Evolutionary conservation across 2,113 vertebrate genomes (phyloP).

Genomic region (Oncorhynchus keta): DNA sequence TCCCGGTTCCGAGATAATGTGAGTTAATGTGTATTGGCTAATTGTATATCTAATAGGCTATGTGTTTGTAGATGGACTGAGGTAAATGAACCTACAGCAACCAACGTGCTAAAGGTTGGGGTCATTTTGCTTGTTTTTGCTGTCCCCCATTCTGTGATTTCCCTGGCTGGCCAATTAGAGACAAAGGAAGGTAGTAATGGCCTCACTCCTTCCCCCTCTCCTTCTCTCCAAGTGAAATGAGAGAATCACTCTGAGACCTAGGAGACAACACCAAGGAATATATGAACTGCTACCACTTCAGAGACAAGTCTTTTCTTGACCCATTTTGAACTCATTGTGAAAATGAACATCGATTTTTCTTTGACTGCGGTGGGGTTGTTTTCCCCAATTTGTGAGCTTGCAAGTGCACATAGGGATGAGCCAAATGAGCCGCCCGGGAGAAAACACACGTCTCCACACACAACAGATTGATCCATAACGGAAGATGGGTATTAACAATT

Average conservation of each 20-base stretch:
- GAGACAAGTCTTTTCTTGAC: neutral
- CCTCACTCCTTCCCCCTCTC: conserved; percentile 50
- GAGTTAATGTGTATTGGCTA: too few relatives aligned
- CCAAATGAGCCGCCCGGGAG: neutral
- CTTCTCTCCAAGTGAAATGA: conserved; percentile 52
- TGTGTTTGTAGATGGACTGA: too few relatives aligned
- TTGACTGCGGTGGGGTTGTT: too few relatives aligned
- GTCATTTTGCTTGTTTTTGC: neutral
- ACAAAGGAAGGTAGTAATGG: conserved; percentile 64
- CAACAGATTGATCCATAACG: conserved; percentile 32
- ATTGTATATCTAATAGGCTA: too few relatives aligned
- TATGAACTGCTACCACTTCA: neutral
- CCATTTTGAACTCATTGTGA: neutral
- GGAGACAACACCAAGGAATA: neutral
- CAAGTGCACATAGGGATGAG: conserved; percentile 4
- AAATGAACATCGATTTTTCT: neutral
- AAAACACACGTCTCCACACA: neutral
- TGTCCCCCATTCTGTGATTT: conserved; percentile 77
- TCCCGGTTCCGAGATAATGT: too few relatives aligned
- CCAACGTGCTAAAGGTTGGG: too few relatives aligned
- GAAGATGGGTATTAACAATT: conserved; percentile 34
- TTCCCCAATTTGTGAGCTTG: too few relatives aligned
- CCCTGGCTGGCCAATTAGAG: conserved; percentile 91
- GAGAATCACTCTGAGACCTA: conserved; percentile 43
- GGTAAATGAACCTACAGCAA: neutral